Percentiles rank a stretch among this genome's conserved stretches.
These are phyloP conservation scores for Brachionus koreanus DNA, from an alignment of 1,140 invertebrate species.

Conservation along the genomic window DNA sequence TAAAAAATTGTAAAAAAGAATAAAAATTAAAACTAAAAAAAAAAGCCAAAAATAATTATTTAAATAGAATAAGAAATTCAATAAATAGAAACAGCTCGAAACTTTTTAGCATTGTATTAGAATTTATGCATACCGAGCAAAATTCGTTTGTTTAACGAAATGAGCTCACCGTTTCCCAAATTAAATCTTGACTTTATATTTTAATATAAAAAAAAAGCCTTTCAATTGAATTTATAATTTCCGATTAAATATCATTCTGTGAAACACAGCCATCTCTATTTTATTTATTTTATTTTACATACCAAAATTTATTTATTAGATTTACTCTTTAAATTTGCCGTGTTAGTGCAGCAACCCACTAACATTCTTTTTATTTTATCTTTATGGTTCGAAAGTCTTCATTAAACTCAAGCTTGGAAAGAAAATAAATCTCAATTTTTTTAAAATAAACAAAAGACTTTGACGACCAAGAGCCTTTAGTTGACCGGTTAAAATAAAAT, in stretches of 20 bases:
- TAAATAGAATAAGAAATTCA: neutral
- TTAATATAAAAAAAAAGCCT: neutral
- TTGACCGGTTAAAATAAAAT: neutral
- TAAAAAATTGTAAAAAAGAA: neutral
- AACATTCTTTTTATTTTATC: neutral
- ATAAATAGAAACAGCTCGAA: neutral
- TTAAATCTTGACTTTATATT: neutral
- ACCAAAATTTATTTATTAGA: neutral
- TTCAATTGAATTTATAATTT: constrained; percentile 1
- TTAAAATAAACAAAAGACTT: too few species aligned
- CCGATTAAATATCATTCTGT: neutral
- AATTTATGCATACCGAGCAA: neutral
- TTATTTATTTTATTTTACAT: neutral
- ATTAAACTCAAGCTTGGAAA: neutral
- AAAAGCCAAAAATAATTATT: neutral
- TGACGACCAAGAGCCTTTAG: neutral
- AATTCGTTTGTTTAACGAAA: neutral
- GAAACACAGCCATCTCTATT: neutral
- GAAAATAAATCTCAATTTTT: too few species aligned
- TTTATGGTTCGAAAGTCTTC: neutral
- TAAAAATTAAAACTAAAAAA: neutral
- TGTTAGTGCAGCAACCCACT: neutral
- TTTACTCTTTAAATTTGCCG: neutral
- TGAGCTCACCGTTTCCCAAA: neutral
- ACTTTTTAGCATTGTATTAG: neutral